These are phyloP conservation scores for Nemotelus pantherinus DNA, from an alignment of 2,888 invertebrate genomes.

Conservation along the genomic window DNA sequence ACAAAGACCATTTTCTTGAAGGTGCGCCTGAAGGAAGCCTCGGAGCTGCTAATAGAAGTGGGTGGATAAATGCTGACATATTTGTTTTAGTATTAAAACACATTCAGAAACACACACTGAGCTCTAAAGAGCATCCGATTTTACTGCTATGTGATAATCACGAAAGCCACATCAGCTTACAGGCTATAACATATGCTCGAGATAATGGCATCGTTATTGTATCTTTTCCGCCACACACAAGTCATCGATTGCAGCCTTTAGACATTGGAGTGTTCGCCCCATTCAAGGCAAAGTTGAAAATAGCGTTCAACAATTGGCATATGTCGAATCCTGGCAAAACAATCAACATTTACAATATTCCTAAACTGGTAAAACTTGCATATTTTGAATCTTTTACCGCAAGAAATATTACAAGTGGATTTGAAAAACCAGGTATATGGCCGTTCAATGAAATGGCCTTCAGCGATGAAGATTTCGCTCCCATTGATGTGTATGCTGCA, in stretches of 20 bases:
- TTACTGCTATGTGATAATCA: conserved; percentile 57
- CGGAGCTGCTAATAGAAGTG: conserved; percentile 54
- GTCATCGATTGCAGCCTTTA: conserved; percentile 44
- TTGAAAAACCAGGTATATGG: background rate
- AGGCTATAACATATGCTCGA: conserved; percentile 51
- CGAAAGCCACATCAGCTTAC: background rate
- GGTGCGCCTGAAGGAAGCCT: conserved; percentile 47
- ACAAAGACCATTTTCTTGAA: no score
- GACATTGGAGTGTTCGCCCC: conserved; percentile 46
- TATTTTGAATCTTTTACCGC: conserved; percentile 48
- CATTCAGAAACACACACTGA: conserved; percentile 46
- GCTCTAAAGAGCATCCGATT: conserved; percentile 52
- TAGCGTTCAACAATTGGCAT: conserved; percentile 11
- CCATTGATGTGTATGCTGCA: no score
- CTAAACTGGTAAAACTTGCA: conserved; percentile 45
- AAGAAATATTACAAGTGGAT: conserved; percentile 45
- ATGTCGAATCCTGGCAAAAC: conserved; percentile 43
- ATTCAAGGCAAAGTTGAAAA: conserved; percentile 17
- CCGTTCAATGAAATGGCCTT: no score
- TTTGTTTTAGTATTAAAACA: conserved; percentile 55
- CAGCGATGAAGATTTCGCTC: no score
- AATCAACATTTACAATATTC: conserved; percentile 46
- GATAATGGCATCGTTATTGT: conserved; percentile 58
- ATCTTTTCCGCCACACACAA: conserved; percentile 45
- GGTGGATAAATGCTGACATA: conserved; percentile 55